A percentile compares a stretch with the other conserved stretches of the same genome.
phyloP scores from a whole-genome alignment of 1,140 invertebrate species.

The Popillia japonica region DNA sequence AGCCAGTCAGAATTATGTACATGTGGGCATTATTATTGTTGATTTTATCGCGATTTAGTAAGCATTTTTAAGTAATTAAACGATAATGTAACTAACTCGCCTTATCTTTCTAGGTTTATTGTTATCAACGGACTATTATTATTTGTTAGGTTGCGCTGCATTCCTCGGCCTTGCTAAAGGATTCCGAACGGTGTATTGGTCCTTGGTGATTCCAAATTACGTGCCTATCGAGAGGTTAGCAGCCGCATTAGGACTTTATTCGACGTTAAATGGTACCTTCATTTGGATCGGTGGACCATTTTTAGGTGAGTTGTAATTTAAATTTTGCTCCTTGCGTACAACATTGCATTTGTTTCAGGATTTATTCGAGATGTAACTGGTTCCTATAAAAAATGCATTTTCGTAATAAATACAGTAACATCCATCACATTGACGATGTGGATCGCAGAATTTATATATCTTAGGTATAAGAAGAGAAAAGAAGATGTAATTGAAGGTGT shows the following conservation, averaged over 20 bases:
- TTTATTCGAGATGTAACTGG: slow-evolving; percentile 28
- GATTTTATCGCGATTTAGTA: slow-evolving; percentile 57
- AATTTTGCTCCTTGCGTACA: neutral
- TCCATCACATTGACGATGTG: slow-evolving; percentile 15
- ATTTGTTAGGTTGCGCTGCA: slow-evolving; percentile 60
- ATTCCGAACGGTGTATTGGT: slow-evolving; percentile 72
- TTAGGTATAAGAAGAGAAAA: slow-evolving; percentile 14
- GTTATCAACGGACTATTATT: slow-evolving; percentile 42
- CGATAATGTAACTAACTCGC: neutral
- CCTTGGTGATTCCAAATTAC: slow-evolving; percentile 70
- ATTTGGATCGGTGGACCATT: slow-evolving; percentile 51
- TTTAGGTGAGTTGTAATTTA: slow-evolving; percentile 41
- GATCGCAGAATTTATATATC: slow-evolving; percentile 24
- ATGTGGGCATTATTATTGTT: slow-evolving; percentile 56
- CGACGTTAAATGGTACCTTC: slow-evolving; percentile 65
- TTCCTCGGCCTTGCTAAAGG: slow-evolving; percentile 72
- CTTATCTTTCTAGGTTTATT: slow-evolving; percentile 46
- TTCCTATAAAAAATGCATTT: slow-evolving; percentile 31
- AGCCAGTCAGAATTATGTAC: slow-evolving; percentile 58
- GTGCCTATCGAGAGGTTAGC: slow-evolving; percentile 71
- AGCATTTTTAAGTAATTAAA: slow-evolving; percentile 40
- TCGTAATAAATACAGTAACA: slow-evolving; percentile 36
- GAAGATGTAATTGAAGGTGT: neutral
- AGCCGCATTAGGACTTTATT: slow-evolving; percentile 70
- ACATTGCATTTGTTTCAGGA: slow-evolving; percentile 13